Conservation (phyloP, 1,140 invertebrate genomes). For the Drosophila rufa region DNA sequence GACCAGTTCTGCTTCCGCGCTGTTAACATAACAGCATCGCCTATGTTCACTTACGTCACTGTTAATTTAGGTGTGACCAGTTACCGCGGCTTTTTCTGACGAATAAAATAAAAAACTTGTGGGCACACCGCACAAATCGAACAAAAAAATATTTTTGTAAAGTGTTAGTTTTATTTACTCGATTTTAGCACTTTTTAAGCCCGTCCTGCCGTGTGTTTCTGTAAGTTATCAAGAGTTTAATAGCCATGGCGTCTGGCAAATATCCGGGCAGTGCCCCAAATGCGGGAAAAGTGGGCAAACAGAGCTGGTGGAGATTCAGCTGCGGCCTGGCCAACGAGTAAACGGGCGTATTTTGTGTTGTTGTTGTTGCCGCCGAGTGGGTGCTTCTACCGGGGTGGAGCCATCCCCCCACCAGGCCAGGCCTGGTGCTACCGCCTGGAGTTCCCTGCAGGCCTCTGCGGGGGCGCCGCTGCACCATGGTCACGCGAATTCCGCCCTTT, state of each 20-base stretch:
- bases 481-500: slow-evolving; percentile 73
- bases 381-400: slow-evolving; percentile 62
- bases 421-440: slow-evolving; percentile 18
- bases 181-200: slow-evolving; percentile 65
- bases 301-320: slow-evolving; percentile 63
- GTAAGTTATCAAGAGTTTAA: slow-evolving; percentile 71
- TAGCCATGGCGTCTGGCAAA: not conserved
- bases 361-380: slow-evolving; percentile 48
- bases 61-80: no score
- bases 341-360: slow-evolving; percentile 18
- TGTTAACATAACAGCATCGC: slow-evolving; percentile 6
- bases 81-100: no score
- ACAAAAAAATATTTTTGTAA: slow-evolving; percentile 46
- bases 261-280: not conserved
- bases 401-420: slow-evolving; percentile 8
- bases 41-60: slow-evolving; percentile 1
- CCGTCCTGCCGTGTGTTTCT: slow-evolving; percentile 56
- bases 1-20: slow-evolving; percentile 6
- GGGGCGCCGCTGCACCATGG: slow-evolving; percentile 33
- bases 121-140: no score
- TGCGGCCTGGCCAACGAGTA: slow-evolving; percentile 40
- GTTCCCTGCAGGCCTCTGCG: slow-evolving; percentile 4
- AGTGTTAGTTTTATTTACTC: slow-evolving; percentile 77
- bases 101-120: no score
- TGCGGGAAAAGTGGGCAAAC: slow-evolving; percentile 32